phyloP scores from a whole-genome alignment of 2,888 invertebrate genomes.

The Cenopis cana region DNA sequence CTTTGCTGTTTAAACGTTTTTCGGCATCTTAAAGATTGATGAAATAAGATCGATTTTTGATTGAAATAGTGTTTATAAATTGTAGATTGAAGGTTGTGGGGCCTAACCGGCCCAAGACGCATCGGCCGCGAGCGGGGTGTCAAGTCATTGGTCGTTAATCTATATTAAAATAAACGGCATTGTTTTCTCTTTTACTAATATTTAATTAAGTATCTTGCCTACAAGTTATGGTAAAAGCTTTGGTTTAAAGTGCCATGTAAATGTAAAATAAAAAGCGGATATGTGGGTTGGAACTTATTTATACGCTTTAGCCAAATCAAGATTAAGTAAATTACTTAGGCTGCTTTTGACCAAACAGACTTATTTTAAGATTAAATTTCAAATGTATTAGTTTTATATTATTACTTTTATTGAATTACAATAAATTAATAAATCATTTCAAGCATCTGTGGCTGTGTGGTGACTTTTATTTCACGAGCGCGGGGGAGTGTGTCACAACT shows the following conservation, averaged over 20 bases:
- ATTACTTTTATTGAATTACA: too few relatives aligned
- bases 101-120: constrained; percentile 52
- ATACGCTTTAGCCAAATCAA: background rate
- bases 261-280: constrained; percentile 4
- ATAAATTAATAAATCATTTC: too few relatives aligned
- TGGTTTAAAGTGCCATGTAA: background rate
- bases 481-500: too few relatives aligned
- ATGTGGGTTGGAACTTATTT: background rate
- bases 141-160: constrained; percentile 82
- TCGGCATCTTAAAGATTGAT: background rate
- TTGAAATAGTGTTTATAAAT: constrained; percentile 47
- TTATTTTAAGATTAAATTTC: too few relatives aligned
- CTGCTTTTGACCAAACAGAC: too few relatives aligned
- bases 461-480: too few relatives aligned
- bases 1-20: constrained; percentile 45
- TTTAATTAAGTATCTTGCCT: constrained; percentile 68
- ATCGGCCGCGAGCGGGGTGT: constrained; percentile 68
- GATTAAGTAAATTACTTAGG: background rate
- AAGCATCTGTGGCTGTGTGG: too few relatives aligned
- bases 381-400: too few relatives aligned
- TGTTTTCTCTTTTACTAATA: constrained; percentile 76
- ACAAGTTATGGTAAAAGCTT: constrained; percentile 37
- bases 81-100: constrained; percentile 23
- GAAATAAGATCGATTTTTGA: constrained; percentile 41
- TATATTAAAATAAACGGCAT: constrained; percentile 82